Base-by-base conservation (phyloP, 2,888 invertebrate species). In the Pammene fasciana region DNA sequence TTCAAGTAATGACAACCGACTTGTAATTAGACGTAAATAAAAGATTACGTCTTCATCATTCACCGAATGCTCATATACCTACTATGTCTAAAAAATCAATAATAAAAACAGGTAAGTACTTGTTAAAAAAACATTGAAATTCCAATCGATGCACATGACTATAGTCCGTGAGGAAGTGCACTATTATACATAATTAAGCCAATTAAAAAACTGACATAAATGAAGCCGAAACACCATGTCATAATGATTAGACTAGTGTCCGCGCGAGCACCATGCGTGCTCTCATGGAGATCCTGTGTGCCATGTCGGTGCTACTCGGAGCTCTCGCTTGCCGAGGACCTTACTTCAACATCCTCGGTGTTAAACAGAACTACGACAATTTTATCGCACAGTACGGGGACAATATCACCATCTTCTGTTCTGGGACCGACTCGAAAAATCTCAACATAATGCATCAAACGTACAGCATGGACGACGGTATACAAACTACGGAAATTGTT, bases 121-220 rank as follows among this genome's bases (percentile, higher is more conserved):
- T 43, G 43, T 38, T 38, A 26, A 54, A 34, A n/a, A 16, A 34
- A 34, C n/a, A n/a, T 13, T 1, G 18, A 3, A 54, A 54, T 54
- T 34, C n/a, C n/a, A 4, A 54, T 16, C 7, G 26, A n/a, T 34
- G 46, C 46, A 54, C 34, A 34, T 36, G 34, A 34, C 34, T 54
- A 8, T 54, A n/a, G 8, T 4, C 8, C 34, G 7, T 1, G 8
- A 54, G 54, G 54, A 54, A 54, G 9, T 36, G 0, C 8, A n/a
- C 54, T 8, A 54, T 54, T 54, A 54, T 34, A n/a, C 54, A 54
- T 36, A 54, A 54, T 54, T 54, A 54, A 34, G 34, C n/a, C 13
- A 34, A 6, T 46, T 34, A 54, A 52, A 52, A 52, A 34, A 54
- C 34, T 54, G 54, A n/a, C 34, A 54, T n/a, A 10, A 34, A 34